A percentile compares a stretch with the other conserved stretches of the same genome.
These are phyloP conservation scores for Pterocles orientalis DNA, from an alignment of 2,113 vertebrate species.

Conservation along the genomic window DNA sequence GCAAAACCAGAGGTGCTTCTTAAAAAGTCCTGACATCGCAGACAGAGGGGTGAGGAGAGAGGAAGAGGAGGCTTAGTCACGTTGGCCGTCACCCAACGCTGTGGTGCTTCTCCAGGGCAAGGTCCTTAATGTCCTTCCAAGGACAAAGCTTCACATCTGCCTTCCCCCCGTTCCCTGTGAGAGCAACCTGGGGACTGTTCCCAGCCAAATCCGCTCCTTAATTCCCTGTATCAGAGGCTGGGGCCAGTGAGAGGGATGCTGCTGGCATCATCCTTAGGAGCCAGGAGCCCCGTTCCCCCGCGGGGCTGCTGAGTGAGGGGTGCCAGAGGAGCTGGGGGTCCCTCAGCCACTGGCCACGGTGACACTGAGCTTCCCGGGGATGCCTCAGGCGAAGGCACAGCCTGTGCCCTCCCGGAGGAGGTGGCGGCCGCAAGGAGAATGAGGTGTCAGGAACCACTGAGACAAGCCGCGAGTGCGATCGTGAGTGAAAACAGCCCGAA, in stretches of 20 bases:
- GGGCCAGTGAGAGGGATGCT: constrained; percentile 11
- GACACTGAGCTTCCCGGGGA: background rate
- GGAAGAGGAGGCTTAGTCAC: constrained; percentile 52
- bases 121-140: constrained; percentile 3
- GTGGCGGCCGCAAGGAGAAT: background rate
- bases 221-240: constrained; percentile 15
- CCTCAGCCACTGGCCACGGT: fast-evolving
- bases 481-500: background rate
- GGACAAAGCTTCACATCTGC: constrained; percentile 3
- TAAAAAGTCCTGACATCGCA: background rate
- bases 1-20: constrained; percentile 56
- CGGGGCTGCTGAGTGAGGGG: fast-evolving
- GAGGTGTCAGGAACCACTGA: background rate
- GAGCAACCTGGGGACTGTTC: constrained; percentile 51
- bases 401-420: background rate
- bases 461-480: background rate
- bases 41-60: constrained; percentile 1
- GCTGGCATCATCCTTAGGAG: background rate
- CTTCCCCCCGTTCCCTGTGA: background rate
- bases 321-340: background rate
- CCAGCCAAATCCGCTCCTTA: constrained; percentile 44
- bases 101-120: background rate
- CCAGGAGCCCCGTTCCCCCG: background rate
- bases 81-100: background rate
- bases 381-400: background rate